phyloP scores from a whole-genome alignment of 2,888 invertebrate genomes.

The Alcis repandata region DNA sequence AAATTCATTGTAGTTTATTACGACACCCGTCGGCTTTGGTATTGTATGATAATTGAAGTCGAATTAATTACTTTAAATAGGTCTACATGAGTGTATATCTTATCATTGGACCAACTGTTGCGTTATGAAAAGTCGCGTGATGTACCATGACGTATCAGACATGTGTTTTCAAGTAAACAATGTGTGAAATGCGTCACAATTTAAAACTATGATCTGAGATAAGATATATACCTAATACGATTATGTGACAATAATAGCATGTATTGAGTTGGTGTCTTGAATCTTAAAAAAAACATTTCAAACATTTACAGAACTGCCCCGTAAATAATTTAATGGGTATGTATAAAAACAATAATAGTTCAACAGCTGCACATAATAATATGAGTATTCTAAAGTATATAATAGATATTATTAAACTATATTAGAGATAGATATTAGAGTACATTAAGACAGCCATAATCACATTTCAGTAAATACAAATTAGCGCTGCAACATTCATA shows the following conservation, averaged over 20 bases:
- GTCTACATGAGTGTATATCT: slow-evolving; percentile 11
- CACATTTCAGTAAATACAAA: no score
- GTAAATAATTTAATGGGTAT: no score
- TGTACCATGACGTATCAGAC: slow-evolving; percentile 18
- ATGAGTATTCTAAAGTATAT: no score
- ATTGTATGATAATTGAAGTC: slow-evolving; percentile 27
- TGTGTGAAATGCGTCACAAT: slow-evolving; percentile 12
- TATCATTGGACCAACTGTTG: slow-evolving; percentile 7
- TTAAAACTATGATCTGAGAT: slow-evolving; percentile 2
- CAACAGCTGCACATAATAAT: no score
- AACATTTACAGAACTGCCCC: no score
- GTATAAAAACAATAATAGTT: no score
- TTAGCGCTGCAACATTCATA: no score
- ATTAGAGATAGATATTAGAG: no score
- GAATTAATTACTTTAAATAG: slow-evolving; percentile 4
- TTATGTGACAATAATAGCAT: slow-evolving; percentile 1
- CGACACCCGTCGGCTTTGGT: slow-evolving; percentile 14
- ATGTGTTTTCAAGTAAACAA: slow-evolving; percentile 7
- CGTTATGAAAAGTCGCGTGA: slow-evolving; percentile 34
- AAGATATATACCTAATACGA: slow-evolving; percentile 5
- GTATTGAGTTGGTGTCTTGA: background rate
- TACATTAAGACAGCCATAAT: no score
- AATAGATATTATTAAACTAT: no score
- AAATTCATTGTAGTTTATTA: slow-evolving; percentile 21
- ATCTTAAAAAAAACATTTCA: no score